Evolutionary conservation across 2,113 vertebrate genomes (phyloP).

Genomic region (Cynoglossus semilaevis): DNA sequence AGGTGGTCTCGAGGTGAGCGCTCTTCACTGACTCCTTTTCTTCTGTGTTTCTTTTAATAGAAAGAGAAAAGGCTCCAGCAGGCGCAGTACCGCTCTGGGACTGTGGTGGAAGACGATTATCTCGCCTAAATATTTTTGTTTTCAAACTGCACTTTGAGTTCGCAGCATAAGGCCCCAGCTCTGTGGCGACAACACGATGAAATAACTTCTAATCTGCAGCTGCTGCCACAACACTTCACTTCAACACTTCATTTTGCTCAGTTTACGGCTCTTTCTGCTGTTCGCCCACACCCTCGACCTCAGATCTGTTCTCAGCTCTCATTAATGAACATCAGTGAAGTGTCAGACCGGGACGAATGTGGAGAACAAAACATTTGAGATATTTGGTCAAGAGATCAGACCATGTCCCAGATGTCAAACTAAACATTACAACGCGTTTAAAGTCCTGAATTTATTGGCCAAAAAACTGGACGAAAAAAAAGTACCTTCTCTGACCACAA

Average conservation of each 20-base stretch:
- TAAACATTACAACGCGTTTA: too few relatives aligned
- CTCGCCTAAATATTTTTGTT: background rate
- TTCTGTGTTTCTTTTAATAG: conserved; percentile 1
- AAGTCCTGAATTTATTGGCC: too few relatives aligned
- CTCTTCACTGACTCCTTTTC: conserved; percentile 9
- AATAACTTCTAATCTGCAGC: background rate
- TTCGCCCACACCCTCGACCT: too few relatives aligned
- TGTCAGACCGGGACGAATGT: too few relatives aligned
- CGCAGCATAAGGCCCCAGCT: conserved; percentile 5
- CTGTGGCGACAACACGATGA: conserved; percentile 4
- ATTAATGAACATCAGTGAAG: too few relatives aligned
- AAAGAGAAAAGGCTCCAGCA: background rate
- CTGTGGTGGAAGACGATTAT: background rate
- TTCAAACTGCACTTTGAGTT: conserved; percentile 12
- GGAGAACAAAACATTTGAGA: too few relatives aligned
- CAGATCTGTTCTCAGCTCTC: too few relatives aligned
- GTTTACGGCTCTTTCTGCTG: too few relatives aligned
- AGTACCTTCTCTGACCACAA: too few relatives aligned
- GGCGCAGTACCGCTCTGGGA: background rate
- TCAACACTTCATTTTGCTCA: background rate
- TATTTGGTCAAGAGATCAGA: too few relatives aligned
- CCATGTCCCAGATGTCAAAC: too few relatives aligned
- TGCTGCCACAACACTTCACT: background rate
- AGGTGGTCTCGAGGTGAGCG: conserved; percentile 17
- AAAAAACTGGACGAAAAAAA: too few relatives aligned